These are phyloP conservation scores for Protonibea diacanthus DNA, from an alignment of 2,797 vertebrate species.

Conservation along the genomic window DNA sequence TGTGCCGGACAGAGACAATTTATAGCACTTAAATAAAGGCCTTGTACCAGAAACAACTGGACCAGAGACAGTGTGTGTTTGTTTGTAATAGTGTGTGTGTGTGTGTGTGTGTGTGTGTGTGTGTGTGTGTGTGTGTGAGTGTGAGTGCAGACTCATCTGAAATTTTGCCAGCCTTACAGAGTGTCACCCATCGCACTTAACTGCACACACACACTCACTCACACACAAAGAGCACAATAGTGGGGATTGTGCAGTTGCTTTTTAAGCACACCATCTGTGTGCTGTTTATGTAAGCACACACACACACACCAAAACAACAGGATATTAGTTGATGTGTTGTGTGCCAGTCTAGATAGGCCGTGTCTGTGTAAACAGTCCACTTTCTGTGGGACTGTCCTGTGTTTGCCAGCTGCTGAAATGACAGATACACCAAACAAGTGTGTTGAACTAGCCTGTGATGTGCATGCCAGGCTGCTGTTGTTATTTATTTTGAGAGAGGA, in stretches of 20 bases:
- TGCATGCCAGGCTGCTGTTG: constrained; percentile 52
- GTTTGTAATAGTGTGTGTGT: constrained; percentile 27
- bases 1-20: constrained; percentile 64
- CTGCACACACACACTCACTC: constrained; percentile 34
- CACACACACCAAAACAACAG: constrained; percentile 58
- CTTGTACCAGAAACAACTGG: constrained; percentile 64
- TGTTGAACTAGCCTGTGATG: constrained; percentile 52
- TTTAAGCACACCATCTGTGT: constrained; percentile 77
- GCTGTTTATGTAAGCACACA: constrained; percentile 55
- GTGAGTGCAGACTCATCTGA: constrained; percentile 31
- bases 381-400: constrained; percentile 51
- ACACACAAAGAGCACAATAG: constrained; percentile 69
- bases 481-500: constrained; percentile 43
- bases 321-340: constrained; percentile 63
- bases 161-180: constrained; percentile 64
- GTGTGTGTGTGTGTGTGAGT: constrained; percentile 23
- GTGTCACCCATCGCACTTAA: constrained; percentile 68
- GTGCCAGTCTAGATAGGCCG: constrained; percentile 50
- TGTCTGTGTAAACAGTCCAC: constrained; percentile 61
- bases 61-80: constrained; percentile 38
- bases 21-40: constrained; percentile 71
- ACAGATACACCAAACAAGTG: constrained; percentile 62
- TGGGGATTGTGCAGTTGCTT: constrained; percentile 76
- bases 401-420: constrained; percentile 74
- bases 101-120: constrained; percentile 22